These are phyloP conservation scores for Paracanthobrama guichenoti DNA, from an alignment of 2,113 vertebrate species.

Conservation along the genomic window DNA sequence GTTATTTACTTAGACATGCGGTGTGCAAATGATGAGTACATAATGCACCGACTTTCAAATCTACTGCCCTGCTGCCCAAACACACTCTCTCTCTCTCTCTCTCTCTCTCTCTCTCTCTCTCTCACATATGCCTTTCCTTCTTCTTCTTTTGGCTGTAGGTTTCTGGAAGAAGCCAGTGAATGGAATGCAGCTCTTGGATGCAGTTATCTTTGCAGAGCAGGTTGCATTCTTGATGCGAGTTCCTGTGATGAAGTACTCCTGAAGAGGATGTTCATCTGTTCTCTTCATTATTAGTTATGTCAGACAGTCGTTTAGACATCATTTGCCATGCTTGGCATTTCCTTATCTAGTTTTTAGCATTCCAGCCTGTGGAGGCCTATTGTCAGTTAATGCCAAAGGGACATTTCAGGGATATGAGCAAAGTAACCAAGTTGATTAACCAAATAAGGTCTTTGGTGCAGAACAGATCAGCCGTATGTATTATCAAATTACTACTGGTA, in stretches of 20 bases:
- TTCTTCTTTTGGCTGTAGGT: slow-evolving; percentile 41
- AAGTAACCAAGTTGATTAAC: slow-evolving; percentile 2
- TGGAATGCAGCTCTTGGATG: slow-evolving; percentile 28
- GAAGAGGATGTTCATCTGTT: slow-evolving; percentile 58
- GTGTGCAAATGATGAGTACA: slow-evolving; percentile 66
- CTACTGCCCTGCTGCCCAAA: slow-evolving; percentile 52
- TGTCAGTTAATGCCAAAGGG: slow-evolving; percentile 69
- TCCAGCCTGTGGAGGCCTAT: slow-evolving; percentile 60
- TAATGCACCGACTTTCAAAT: slow-evolving; percentile 60
- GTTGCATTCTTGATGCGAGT: slow-evolving; percentile 60
- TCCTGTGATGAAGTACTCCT: slow-evolving; percentile 54
- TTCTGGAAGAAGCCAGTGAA: slow-evolving; percentile 44
- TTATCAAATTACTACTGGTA: not conserved
- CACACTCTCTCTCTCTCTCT: slow-evolving; percentile 22
- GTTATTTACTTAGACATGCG: slow-evolving; percentile 63
- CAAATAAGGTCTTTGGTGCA: slow-evolving; percentile 18
- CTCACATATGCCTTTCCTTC: slow-evolving; percentile 30
- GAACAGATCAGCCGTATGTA: not conserved
- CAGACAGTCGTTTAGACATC: slow-evolving; percentile 66
- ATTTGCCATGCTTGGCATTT: slow-evolving; percentile 74
- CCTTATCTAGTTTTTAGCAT: slow-evolving; percentile 65
- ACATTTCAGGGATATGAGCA: slow-evolving; percentile 15
- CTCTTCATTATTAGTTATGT: slow-evolving; percentile 63
- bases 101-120: slow-evolving; percentile 47
- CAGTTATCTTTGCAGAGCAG: slow-evolving; percentile 58